Base-by-base conservation (phyloP, 2,888 invertebrate species). In the Deilephila porcellus region DNA sequence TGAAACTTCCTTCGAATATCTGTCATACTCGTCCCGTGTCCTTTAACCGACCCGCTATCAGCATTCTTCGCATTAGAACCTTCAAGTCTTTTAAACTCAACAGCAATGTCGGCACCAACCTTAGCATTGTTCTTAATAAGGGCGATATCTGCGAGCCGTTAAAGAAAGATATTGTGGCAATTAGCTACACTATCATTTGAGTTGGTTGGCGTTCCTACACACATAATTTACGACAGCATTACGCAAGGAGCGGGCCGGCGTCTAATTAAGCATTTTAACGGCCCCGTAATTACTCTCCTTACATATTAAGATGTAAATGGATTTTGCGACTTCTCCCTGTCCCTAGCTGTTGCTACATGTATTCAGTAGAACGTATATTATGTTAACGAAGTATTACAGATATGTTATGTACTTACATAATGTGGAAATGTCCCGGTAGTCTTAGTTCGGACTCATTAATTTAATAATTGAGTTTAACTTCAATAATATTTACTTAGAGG, bases 41-140 rank as follows among this genome's bases (percentile, higher is more conserved):
- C 80, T 77, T 81, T 85, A 72, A 84, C 80, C 71, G 79, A 79
- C 79, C 85, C 85, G 79, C 86, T 90, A 88, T 90, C 90, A 79
- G 82, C 84, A 86, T 86, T 85, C 79, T 81, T n/a, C n/a, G 19
- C 5, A 5, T 32, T 32, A 5, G 32, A 81, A 75, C 78, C 83
- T 82, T 85, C 88, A 78, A 94, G 82, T 85, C 93, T 91, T 85
- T 93, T 91, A 84, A 96, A 94, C 85, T 96, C 95, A 32, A 96
- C 94, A 3, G 98, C 97, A 80, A 99, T 97, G 88, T 97, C 94
- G 73, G 97, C 97, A 25, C 98, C 99, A 71, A 97, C 95, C 84
- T 91, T 94, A 2, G 99, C 99, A 92, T 99, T 99, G 92, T 99
- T 98, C 94, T 98, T 97, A 84, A 99, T 97, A 74, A 99, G 95